These are phyloP conservation scores for Frieseomelitta varia DNA, from an alignment of 1,140 invertebrate genomes.

Conservation along the genomic window DNA sequence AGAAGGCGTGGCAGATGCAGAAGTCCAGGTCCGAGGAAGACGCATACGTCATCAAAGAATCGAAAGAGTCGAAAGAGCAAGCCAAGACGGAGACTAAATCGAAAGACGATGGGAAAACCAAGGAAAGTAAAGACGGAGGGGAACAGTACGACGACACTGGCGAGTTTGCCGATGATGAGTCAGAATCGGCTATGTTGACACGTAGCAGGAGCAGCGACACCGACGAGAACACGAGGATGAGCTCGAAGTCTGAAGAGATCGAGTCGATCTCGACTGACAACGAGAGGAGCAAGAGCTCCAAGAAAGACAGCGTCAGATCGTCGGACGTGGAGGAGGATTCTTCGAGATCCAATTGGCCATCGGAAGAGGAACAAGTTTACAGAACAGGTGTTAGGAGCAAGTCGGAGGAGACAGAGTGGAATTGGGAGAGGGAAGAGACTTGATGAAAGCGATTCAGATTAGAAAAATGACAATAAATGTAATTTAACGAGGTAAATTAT, in stretches of 20 bases:
- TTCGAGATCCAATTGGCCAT: slow-evolving; percentile 62
- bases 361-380: slow-evolving; percentile 64
- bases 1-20: slow-evolving; percentile 80
- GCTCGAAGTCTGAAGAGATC: slow-evolving; percentile 54
- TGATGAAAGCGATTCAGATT: slow-evolving; percentile 41
- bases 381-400: slow-evolving; percentile 56
- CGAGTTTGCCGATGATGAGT: slow-evolving; percentile 51
- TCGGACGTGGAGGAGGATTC: slow-evolving; percentile 61
- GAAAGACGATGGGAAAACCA: slow-evolving; percentile 35
- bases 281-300: slow-evolving; percentile 23
- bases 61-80: slow-evolving; percentile 55
- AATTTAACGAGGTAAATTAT: slow-evolving; percentile 32
- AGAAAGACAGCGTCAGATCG: slow-evolving; percentile 52
- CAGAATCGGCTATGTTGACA: slow-evolving; percentile 30
- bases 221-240: slow-evolving; percentile 48
- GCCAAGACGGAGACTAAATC: slow-evolving; percentile 26
- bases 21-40: slow-evolving; percentile 80
- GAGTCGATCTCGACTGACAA: slow-evolving; percentile 43
- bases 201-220: slow-evolving; percentile 42
- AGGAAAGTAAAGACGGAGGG: background rate
- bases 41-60: slow-evolving; percentile 73
- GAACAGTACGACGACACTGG: slow-evolving; percentile 53
- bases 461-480: slow-evolving; percentile 41
- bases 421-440: slow-evolving; percentile 72
- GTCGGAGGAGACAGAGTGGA: slow-evolving; percentile 70